Conservation (phyloP, 2,113 vertebrate species). For the Dipodomys ordii region DNA sequence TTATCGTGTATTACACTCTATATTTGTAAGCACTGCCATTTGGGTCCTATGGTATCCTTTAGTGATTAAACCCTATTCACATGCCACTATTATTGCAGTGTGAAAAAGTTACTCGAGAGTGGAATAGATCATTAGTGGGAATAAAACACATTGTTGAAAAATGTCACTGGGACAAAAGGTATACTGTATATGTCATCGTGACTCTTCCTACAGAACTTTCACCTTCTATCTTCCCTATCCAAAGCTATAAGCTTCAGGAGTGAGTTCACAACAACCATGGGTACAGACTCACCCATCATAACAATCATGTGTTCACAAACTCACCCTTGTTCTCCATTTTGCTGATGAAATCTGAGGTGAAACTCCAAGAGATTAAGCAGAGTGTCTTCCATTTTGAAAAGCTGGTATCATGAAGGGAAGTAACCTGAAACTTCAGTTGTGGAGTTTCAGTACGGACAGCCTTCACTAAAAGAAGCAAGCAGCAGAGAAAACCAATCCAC, state of each 20-base stretch:
- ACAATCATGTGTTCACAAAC: neutral
- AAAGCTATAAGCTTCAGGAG: neutral
- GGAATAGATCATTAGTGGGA: neutral
- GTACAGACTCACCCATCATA: neutral
- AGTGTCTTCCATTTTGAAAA: neutral
- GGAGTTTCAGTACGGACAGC: neutral
- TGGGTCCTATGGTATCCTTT: conserved; percentile 15
- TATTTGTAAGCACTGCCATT: neutral
- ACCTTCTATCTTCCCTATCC: neutral
- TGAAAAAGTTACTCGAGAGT: neutral
- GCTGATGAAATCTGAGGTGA: neutral
- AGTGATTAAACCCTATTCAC: neutral
- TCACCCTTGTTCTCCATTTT: neutral
- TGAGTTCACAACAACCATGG: neutral
- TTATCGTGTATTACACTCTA: conserved; percentile 23
- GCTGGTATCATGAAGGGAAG: neutral
- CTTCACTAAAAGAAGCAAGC: neutral
- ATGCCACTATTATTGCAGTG: neutral
- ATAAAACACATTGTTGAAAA: neutral
- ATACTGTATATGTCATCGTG: neutral
- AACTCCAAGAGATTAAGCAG: neutral
- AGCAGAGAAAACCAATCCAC: neutral
- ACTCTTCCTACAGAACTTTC: neutral
- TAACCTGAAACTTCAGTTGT: neutral
- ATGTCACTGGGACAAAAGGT: neutral